Evolutionary conservation across 2,113 vertebrate species (phyloP), one percentile per base, ranked within the genome.

Genomic region (Vulpes ferrilata): DNA sequence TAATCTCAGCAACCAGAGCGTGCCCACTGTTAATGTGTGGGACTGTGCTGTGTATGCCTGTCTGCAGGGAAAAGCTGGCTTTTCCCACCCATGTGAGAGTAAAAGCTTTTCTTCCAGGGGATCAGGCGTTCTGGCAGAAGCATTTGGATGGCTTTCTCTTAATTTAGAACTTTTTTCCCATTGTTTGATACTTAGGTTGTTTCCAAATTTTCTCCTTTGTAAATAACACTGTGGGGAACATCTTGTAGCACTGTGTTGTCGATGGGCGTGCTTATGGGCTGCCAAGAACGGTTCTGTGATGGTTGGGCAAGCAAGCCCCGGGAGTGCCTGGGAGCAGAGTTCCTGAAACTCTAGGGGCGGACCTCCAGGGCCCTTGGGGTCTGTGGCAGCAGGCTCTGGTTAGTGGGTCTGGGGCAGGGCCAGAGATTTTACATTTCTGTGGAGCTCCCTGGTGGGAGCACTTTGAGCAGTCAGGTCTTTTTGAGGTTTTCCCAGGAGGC

Each of bases 251-350:
- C 9, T 1, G 11, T 0, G 5, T 32, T 7, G 6, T 71, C 12
- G 2, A 3, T 2, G 35, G 76, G 2, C 0, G 1, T 8, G 38
- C 13, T 17, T 53, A 12, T 20, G 9, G 27, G 17, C 19, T 2
- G 0, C 19, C 3, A 7, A 8, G 71, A 43, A 8, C 0, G 8
- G 65, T 11, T 0, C 85, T 0, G 0, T 2, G 0, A 27, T 0
- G 13, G 57, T 0, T 48, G 4, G 3, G 55, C 6, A 11, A 23
- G 51, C 2, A 15, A 64, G 9, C 5, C 16, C 0, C 0, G 1
- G 1, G 38, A 57, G 22, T 3, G 6, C 38, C 13, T n/a, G 53
- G 73, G 64, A 57, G 11, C 57, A 48, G 79, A 27, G 30, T 43
- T 82, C 23, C 48, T 35, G 16, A 15, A n/a, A n/a, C 4, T 12